phyloP scores from a whole-genome alignment of 2,113 vertebrate genomes.

The Myotis yumanensis region DNA sequence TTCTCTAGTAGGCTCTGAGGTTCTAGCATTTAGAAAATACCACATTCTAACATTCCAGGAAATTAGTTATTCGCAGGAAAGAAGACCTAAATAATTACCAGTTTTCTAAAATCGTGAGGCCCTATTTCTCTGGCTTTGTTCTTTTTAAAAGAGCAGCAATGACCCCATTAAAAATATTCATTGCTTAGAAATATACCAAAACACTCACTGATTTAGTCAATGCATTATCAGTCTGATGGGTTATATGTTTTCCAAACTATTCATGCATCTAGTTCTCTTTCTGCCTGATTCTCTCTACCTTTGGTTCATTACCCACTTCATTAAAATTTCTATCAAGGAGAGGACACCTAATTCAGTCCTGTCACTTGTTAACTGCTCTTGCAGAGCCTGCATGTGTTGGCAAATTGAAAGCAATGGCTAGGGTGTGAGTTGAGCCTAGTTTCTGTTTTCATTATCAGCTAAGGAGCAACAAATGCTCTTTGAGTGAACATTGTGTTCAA shows the following conservation, averaged over 20 bases:
- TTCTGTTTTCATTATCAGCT: slow-evolving; percentile 39
- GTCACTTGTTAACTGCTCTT: slow-evolving; percentile 19
- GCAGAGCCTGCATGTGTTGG: not conserved
- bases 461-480: not conserved
- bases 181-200: not conserved
- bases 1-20: not conserved
- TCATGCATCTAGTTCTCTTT: slow-evolving; percentile 13
- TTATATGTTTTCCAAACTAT: slow-evolving; percentile 23
- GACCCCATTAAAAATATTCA: slow-evolving; percentile 2
- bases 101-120: not conserved
- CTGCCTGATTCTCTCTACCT: slow-evolving; percentile 35
- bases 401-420: slow-evolving; percentile 49
- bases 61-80: not conserved
- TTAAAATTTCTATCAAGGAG: slow-evolving; percentile 61
- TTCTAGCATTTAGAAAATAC: slow-evolving; percentile 59
- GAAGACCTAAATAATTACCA: not conserved
- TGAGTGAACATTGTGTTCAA: slow-evolving; percentile 26
- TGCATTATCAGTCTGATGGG: not conserved
- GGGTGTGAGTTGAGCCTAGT: not conserved
- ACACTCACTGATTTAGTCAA: not conserved
- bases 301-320: slow-evolving; percentile 59
- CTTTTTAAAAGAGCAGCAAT: not conserved
- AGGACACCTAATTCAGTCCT: slow-evolving; percentile 14
- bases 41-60: not conserved
- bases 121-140: not conserved